These are phyloP conservation scores for Paracyclopina nana DNA, from an alignment of 1,140 invertebrate species.

Conservation along the genomic window DNA sequence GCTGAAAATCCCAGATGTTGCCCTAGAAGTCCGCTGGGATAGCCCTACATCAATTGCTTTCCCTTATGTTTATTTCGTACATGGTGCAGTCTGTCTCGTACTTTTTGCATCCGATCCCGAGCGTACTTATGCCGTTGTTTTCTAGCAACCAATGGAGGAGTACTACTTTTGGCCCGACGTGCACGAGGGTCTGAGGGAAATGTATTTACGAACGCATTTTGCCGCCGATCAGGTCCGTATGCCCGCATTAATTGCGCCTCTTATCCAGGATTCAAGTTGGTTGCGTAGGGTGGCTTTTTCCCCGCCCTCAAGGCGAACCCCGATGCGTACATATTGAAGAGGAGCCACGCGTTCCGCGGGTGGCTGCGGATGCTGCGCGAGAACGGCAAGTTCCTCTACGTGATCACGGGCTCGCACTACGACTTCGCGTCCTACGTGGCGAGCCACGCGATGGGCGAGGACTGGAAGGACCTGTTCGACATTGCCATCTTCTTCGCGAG, in stretches of 20 bases:
- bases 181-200: conserved; percentile 20
- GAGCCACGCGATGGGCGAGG: conserved; percentile 23
- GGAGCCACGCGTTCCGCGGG: conserved; percentile 23
- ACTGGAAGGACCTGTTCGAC: conserved; percentile 28
- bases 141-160: conserved; percentile 20
- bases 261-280: conserved; percentile 20
- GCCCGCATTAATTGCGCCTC: conserved; percentile 23
- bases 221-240: conserved; percentile 17
- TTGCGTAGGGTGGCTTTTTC: conserved; percentile 24
- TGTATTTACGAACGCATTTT: conserved; percentile 22
- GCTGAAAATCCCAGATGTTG: too few relatives aligned
- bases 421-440: conserved; percentile 24
- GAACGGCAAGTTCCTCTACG: conserved; percentile 22
- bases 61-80: too few relatives aligned
- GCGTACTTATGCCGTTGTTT: too few relatives aligned
- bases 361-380: conserved; percentile 25
- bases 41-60: too few relatives aligned
- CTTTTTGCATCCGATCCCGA: too few relatives aligned
- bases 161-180: conserved; percentile 24
- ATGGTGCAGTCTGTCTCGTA: too few relatives aligned
- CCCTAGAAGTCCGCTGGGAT: too few relatives aligned
- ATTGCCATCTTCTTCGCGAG: conserved; percentile 25
- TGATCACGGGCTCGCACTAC: conserved; percentile 25
- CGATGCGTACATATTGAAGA: conserved; percentile 22
- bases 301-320: conserved; percentile 22